Base-by-base conservation (phyloP, 2,113 vertebrate genomes). In the Gyps fulvus region DNA sequence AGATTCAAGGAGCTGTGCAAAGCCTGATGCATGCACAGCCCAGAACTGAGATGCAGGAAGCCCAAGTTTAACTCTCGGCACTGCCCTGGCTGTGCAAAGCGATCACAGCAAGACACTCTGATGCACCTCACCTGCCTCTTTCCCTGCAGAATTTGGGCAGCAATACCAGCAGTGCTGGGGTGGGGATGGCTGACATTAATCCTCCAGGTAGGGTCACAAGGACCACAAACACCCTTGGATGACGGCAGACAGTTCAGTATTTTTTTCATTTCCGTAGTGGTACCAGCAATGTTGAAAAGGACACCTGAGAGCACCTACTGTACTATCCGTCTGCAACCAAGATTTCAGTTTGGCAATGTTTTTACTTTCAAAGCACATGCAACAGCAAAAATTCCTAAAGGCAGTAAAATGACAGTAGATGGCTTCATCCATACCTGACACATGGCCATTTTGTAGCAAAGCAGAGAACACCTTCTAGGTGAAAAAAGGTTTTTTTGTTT, bases 301-400 rank as follows among this genome's bases (percentile, higher is more conserved):
- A 31, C 38, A 78, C 29, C 61, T 12, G 38, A 63, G 25, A 63
- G 50, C 38, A 34, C 21, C 38, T 11, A 4, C 36, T 40, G 36
- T 5, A 32, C 15, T 7, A 11, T 6, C 11, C 0, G 0, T 10
- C 57, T 32, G n/a, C 40, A 73, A 29, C 29, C 42, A 36, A 50
- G 38, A 17, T 13, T n/a, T 36, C 40, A 10, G 12, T 23, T 58
- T 52, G 65, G 57, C 38, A 55, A 67, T 6, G 26, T 34, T 38
- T 59, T 58, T n/a, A 15, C 72, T 87, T 55, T 31, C 65, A 59
- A 93, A 87, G n/a, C 47, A 38, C 36, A 27, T 0, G 13, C 59
- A 88, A 71, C 40, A 67, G 43, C 36, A 72, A 27, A 12, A 50
- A 26, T 16, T 74, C 32, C 59, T 62, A 31, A 62, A 73, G 63